Evolutionary conservation across 2,888 invertebrate genomes (phyloP), one percentile per base, ranked within the genome.

Genomic region (Trimorus sp.): DNA sequence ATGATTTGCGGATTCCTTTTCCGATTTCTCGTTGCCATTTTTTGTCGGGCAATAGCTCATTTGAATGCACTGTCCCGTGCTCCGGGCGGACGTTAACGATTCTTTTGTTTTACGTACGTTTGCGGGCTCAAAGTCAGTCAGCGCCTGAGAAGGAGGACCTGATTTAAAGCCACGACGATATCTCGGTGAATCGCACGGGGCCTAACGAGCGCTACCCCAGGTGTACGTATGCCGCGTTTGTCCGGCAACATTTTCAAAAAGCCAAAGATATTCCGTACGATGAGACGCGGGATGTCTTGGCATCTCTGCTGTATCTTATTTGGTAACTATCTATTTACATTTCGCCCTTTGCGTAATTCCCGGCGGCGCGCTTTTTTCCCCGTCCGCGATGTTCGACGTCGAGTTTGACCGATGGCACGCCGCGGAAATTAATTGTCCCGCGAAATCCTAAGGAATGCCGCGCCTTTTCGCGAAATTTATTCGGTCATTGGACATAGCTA

Each of bases 81-180:
- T 82, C 78, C 85, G 82, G 84, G 85, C 70, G 86, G 87, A 89
- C 87, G 89, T 89, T 89, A 89, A 89, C 89, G 88, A 89, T 89
- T 89, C 89, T 89, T 89, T 89, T 89, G 88, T 89, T 89, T 89
- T 88, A 86, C 87, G 88, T 88, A 85, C 87, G 81, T 71, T 79
- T 79, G 79, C 73, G 83, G 81, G 79, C 80, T 78, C 74, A 83
- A 83, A 85, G 83, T 85, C 85, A 83, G 83, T 85, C 85, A 85
- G 81, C 78, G 79, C 76, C 78, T 77, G 85, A 83, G 70, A 76
- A 82, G 81, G 85, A 85, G 86, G 87, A 88, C 88, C 89, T 89
- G 89, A 89, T 89, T 89, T 89, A 89, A 89, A 85, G 89, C 88
- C 89, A 81, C 75, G 76, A 86, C 88, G 89, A 88, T 89, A 89